Evolutionary conservation across 2,888 invertebrate species (phyloP), one percentile per base, ranked within the genome.

Genomic region (Biston betularia): DNA sequence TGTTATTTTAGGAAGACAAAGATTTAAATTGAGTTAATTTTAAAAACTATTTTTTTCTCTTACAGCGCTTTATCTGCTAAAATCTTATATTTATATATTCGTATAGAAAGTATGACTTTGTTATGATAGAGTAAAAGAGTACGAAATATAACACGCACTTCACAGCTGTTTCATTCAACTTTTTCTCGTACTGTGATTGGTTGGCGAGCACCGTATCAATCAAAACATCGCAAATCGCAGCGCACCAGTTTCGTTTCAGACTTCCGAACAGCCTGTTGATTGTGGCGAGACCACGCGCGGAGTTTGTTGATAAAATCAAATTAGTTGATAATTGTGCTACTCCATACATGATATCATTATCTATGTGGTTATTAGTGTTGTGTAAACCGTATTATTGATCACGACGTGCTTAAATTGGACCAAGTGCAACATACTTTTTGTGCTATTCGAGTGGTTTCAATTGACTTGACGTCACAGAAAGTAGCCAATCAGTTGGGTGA

Each of bases 401-500:
- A 75, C 75, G 75, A 75, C 71, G 72, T 75, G 75, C 69, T 74
- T 74, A 75, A 77, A 69, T 71, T 77, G 71, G 72, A 79, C 73
- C 72, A 46, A 73, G 73, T 73, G 76, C 33, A 63, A 70, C 53
- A 64, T 76, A 75, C 84, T 81, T 83, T 69, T 75, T 75, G 76
- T 88, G 87, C 80, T 80, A 84, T 81, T 87, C 78, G 82, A 91
- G 89, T 88, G 85, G 82, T 85, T 83, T 85, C 79, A 84, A 87
- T 89, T 88, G 85, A 89, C 89, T 89, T 90, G 90, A 93, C 93
- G 92, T 92, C 93, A 93, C 86, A 63, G 72, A 77, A 76, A 75
- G 75, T 82, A 84, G 81, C 89, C 90, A 89, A 92, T 91, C 89
- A 79, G 83, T 87, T 85, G 83, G 82, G 88, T 82, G 80, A 83